A percentile compares a stretch with the other conserved stretches of the same genome.
Evolutionary conservation across 1,140 invertebrate genomes (phyloP).

Genomic region (Drosophila simulans): DNA sequence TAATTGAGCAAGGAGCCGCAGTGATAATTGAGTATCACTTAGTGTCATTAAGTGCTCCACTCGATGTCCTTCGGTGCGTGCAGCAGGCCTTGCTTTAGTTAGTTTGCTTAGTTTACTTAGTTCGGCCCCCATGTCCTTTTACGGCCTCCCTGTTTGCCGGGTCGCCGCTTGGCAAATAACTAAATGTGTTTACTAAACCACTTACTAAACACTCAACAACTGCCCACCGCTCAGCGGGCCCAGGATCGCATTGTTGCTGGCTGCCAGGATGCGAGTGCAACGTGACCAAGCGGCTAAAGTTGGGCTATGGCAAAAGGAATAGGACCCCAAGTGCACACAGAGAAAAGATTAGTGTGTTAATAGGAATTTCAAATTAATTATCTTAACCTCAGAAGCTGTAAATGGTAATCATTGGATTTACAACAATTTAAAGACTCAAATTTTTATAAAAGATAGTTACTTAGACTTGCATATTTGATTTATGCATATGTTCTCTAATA

Average conservation of each 20-base stretch:
- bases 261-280: slow-evolving; percentile 48
- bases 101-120: neutral
- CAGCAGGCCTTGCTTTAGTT: slow-evolving; percentile 24
- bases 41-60: slow-evolving; percentile 77
- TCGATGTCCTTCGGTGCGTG: slow-evolving; percentile 40
- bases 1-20: slow-evolving; percentile 68
- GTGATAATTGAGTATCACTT: slow-evolving; percentile 82
- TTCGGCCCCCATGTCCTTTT: neutral
- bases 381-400: no score
- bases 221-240: slow-evolving; percentile 34
- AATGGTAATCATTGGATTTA: no score
- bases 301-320: slow-evolving; percentile 29
- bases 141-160: slow-evolving; percentile 27
- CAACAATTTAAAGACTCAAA: no score
- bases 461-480: no score
- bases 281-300: slow-evolving; percentile 69
- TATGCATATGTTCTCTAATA: no score
- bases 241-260: slow-evolving; percentile 25
- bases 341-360: slow-evolving; percentile 11
- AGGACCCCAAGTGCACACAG: slow-evolving; percentile 21
- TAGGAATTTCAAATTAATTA: no score
- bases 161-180: slow-evolving; percentile 73
- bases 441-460: no score
- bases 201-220: slow-evolving; percentile 82
- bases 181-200: slow-evolving; percentile 84